A percentile compares a stretch with the other conserved stretches of the same genome.
Conservation (phyloP, 2,797 vertebrate species). For the Alfaro cultratus region DNA sequence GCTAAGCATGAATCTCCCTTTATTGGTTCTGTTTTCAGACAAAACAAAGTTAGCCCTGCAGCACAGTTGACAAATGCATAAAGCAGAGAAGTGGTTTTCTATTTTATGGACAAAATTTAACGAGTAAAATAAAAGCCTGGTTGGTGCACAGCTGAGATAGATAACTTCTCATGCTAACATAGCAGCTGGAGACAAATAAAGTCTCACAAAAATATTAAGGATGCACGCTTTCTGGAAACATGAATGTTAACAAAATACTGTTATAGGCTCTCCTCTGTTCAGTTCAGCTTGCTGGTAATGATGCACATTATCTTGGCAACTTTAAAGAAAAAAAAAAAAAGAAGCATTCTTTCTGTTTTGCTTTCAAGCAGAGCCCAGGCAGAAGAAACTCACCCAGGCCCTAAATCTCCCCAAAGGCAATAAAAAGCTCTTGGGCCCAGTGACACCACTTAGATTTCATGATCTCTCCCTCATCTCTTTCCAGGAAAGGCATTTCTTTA, state of each 20-base stretch:
- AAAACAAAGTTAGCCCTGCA: background rate
- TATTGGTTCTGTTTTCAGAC: background rate
- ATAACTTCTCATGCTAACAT: background rate
- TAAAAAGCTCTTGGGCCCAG: background rate
- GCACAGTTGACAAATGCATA: background rate
- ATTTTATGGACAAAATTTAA: background rate
- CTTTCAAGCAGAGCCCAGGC: background rate
- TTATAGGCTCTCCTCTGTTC: background rate
- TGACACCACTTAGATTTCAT: background rate
- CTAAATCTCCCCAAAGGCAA: background rate
- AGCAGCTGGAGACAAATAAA: background rate
- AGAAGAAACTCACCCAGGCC: background rate
- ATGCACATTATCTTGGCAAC: background rate
- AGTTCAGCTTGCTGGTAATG: background rate
- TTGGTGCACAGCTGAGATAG: background rate
- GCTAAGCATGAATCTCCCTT: background rate
- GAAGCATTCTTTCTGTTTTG: background rate
- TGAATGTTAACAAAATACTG: background rate
- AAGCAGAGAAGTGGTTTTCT: background rate
- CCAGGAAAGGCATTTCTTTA: background rate
- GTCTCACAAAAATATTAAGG: background rate
- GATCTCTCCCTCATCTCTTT: background rate
- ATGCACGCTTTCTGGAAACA: background rate
- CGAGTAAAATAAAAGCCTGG: background rate
- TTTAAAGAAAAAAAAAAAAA: background rate